Evolutionary conservation across 1,140 invertebrate genomes (phyloP).

Genomic region (Euwallacea fornicatus): DNA sequence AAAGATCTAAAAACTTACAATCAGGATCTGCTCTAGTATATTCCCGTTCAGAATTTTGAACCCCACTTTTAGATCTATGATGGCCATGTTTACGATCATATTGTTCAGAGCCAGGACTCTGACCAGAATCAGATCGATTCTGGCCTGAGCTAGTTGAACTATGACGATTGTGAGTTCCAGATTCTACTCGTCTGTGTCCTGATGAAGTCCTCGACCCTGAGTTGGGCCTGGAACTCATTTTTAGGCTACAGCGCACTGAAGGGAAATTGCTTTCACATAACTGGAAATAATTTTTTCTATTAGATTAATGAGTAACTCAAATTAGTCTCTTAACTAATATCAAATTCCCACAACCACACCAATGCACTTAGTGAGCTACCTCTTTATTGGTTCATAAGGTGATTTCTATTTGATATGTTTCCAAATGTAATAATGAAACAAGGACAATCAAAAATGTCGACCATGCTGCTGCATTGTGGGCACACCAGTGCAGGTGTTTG

Average conservation of each 20-base stretch:
- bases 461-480: too few relatives aligned
- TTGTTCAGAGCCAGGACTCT: constrained; percentile 48
- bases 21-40: constrained; percentile 41
- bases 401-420: too few relatives aligned
- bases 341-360: too few relatives aligned
- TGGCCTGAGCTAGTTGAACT: constrained; percentile 47
- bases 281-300: neutral
- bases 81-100: constrained; percentile 47
- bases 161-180: constrained; percentile 46
- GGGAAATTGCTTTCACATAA: constrained; percentile 1
- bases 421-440: too few relatives aligned
- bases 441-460: too few relatives aligned
- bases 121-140: constrained; percentile 49
- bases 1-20: constrained; percentile 31
- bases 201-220: constrained; percentile 44
- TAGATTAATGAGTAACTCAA: neutral
- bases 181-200: constrained; percentile 47
- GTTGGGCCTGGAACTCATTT: constrained; percentile 45
- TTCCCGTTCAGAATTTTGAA: constrained; percentile 44
- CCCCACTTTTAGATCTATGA: constrained; percentile 50
- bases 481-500: too few relatives aligned
- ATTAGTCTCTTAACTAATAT: neutral
- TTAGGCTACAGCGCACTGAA: constrained; percentile 19
- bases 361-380: too few relatives aligned
- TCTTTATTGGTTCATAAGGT: too few relatives aligned